Base-by-base conservation (phyloP, 2,797 vertebrate genomes). In the Paguma larvata region DNA sequence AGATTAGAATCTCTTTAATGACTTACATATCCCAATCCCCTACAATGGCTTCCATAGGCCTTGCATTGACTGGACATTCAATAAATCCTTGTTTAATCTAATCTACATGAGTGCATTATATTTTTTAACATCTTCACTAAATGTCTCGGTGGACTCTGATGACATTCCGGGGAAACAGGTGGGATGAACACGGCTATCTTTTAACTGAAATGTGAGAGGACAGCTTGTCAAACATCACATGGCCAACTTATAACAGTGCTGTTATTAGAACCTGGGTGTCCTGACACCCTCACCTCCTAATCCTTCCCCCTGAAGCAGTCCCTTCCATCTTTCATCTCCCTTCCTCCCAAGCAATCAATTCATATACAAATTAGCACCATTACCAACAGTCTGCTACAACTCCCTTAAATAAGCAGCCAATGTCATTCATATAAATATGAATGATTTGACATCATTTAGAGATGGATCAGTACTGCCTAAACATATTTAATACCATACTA, bases 21-120 rank as follows among this genome's bases (percentile, higher is more conserved):
- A 84, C 18, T 91, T 77, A 83, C 4, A 51, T 41, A 30, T 63
- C 51, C 23, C 21, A 80, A 32, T 44, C 19, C n/a, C 21, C 48
- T 84, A 65, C 51, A 77, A 80, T 44, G n/a, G 34, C 41, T 73
- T 77, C 46, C 19, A 21, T 48, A 32, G 62, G 27, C 15, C 51
- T 85, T 90, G 30, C 44, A 53, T 78, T 73, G 48, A 96, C 21
- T n/a, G 72, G 30, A 41, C 41, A 25, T 67, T 93, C 77, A 46
- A 83, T 44, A 67, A 96, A 83, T 32, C 92, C 44, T 67, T 68
- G 9, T 85, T 75, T 90, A 86, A 80, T 65, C 79, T 59, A 95
- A 77, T 44, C 25, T 25, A 77, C 44, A 4, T 44, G 38, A 83
- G 32, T 79, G 19, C 23, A 48, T 44, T 93, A 15, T 63, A 63